Conservation (phyloP, 1,140 invertebrate genomes). For the Drosophila sp. region DNA sequence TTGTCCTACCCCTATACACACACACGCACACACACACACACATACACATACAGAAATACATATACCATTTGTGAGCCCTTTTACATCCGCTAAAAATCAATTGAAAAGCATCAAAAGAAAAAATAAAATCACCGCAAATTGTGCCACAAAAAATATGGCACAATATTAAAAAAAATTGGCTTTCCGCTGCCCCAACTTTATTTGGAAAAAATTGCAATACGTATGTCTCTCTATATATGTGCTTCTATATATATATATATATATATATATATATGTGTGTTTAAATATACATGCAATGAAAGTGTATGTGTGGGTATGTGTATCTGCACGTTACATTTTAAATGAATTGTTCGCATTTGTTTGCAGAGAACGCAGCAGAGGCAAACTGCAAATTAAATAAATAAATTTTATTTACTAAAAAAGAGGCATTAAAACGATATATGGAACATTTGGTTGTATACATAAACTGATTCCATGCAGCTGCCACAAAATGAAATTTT, state of each 20-base stretch:
- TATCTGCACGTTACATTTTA: constrained; percentile 69
- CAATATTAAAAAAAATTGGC: constrained; percentile 62
- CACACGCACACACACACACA: constrained; percentile 8
- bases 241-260: constrained; percentile 4
- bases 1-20: neutral
- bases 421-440: constrained; percentile 47
- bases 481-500: constrained; percentile 65
- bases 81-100: constrained; percentile 46
- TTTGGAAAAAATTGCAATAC: constrained; percentile 64
- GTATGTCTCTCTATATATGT: constrained; percentile 3
- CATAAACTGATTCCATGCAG: constrained; percentile 32
- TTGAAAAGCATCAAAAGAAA: constrained; percentile 34
- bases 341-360: constrained; percentile 79
- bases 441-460: constrained; percentile 19
- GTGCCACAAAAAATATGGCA: constrained; percentile 59
- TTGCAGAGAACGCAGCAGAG: constrained; percentile 60
- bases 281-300: neutral
- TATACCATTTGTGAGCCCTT: constrained; percentile 25
- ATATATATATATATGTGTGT: neutral
- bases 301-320: constrained; percentile 16
- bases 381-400: constrained; percentile 78
- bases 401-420: constrained; percentile 69
- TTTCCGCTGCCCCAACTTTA: constrained; percentile 67
- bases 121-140: constrained; percentile 57
- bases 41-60: neutral